Conservation (phyloP, 2,888 invertebrate genomes). For the Galeopsomyia nigrocyanea region DNA sequence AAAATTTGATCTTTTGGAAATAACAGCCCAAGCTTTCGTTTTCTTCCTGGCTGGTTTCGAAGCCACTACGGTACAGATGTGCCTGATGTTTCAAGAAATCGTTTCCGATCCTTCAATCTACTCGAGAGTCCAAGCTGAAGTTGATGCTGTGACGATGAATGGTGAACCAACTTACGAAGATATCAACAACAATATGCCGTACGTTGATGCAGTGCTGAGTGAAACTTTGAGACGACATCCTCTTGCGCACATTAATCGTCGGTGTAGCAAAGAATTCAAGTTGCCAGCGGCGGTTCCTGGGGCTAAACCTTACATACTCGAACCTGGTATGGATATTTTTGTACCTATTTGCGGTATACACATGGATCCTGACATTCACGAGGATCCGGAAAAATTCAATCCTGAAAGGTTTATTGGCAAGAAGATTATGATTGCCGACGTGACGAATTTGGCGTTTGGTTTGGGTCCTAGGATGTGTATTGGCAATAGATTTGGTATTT, state of each 20-base stretch:
- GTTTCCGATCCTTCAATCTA: constrained; percentile 55
- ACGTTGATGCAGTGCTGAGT: constrained; percentile 41
- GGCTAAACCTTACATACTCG: constrained; percentile 56
- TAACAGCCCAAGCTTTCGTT: constrained; percentile 62
- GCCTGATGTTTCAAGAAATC: constrained; percentile 54
- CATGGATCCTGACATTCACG: constrained; percentile 61
- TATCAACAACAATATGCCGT: constrained; percentile 21
- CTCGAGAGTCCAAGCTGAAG: constrained; percentile 56
- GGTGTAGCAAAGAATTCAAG: constrained; percentile 61
- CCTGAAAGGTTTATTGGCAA: constrained; percentile 62
- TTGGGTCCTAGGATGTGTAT: constrained; percentile 60
- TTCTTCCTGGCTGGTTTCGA: constrained; percentile 60
- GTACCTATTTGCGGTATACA: constrained; percentile 65
- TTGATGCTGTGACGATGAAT: constrained; percentile 70
- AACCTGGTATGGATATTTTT: constrained; percentile 58
- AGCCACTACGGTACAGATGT: constrained; percentile 52
- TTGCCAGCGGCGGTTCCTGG: constrained; percentile 60
- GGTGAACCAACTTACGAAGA: constrained; percentile 31
- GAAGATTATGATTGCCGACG: constrained; percentile 39
- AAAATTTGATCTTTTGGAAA: constrained; percentile 60
- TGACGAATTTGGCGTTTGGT: constrained; percentile 56
- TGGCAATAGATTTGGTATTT: constrained; percentile 67
- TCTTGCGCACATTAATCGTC: constrained; percentile 56
- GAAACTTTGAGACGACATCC: constrained; percentile 61
- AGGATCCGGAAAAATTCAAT: constrained; percentile 65